Evolutionary conservation across 2,113 vertebrate species (phyloP).

Genomic region (Ictidomys tridecemlineatus): DNA sequence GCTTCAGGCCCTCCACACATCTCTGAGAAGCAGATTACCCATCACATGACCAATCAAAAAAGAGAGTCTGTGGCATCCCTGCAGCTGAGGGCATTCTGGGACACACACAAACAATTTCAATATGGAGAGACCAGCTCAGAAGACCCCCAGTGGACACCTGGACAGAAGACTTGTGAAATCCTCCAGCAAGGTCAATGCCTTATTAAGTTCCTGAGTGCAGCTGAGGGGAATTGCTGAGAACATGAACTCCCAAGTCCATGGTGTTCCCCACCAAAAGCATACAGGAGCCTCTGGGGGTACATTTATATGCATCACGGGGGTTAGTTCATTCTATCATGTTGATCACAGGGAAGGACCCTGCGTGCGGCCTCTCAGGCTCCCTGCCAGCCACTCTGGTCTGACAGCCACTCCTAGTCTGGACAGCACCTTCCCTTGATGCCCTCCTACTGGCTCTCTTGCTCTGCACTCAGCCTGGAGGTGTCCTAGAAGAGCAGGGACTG

Average conservation of each 20-base stretch:
- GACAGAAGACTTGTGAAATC: neutral
- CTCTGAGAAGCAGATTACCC: neutral
- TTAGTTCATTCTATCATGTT: too few relatives aligned
- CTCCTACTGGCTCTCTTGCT: neutral
- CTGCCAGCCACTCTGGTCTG: neutral
- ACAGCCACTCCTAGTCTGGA: fast-evolving
- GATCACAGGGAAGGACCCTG: neutral
- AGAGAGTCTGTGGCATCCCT: neutral
- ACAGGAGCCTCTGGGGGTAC: too few relatives aligned
- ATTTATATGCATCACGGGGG: fast-evolving
- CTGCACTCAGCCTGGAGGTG: neutral
- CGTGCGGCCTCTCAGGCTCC: fast-evolving
- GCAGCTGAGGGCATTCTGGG: neutral
- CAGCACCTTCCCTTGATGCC: fast-evolving
- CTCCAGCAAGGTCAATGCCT: neutral
- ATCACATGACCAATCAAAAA: neutral
- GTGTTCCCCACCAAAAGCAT: neutral
- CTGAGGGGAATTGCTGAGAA: too few relatives aligned
- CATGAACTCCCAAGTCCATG: neutral
- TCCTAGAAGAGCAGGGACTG: too few relatives aligned
- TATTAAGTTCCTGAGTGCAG: too few relatives aligned
- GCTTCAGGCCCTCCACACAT: too few relatives aligned
- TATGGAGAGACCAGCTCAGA: too few relatives aligned
- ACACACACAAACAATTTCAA: too few relatives aligned
- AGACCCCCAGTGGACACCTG: neutral